A percentile compares a stretch with the other conserved stretches of the same genome.
phyloP scores from a whole-genome alignment of 2,888 invertebrate genomes.

The Pterobdella sp. region DNA sequence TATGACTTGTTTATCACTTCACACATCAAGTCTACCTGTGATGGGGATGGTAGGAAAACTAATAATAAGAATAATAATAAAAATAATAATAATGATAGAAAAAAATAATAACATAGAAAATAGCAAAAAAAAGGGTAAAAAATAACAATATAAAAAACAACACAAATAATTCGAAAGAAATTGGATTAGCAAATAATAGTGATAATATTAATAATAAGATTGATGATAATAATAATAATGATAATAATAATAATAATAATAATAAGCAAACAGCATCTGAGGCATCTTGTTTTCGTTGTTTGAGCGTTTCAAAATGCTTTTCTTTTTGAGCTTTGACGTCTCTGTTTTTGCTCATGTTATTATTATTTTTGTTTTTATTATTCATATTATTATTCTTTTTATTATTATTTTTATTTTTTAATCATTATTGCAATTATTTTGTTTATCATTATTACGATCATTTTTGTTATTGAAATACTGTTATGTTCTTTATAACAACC shows the following conservation, averaged over 20 bases:
- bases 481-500: no score
- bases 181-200: neutral
- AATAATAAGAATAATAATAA: no score
- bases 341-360: slow-evolving; percentile 45
- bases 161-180: neutral
- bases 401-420: no score
- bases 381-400: no score
- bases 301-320: slow-evolving; percentile 66
- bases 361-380: no score
- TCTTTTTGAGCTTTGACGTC: slow-evolving; percentile 75
- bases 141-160: no score
- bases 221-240: neutral
- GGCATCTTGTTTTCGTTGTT: slow-evolving; percentile 74
- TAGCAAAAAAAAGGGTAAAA: no score
- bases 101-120: no score
- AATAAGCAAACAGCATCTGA: slow-evolving; percentile 66
- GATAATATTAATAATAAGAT: neutral
- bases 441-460: no score
- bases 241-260: neutral
- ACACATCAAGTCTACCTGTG: slow-evolving; percentile 68
- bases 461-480: no score
- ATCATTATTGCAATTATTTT: no score
- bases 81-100: no score
- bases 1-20: slow-evolving; percentile 77
- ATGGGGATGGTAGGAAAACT: neutral